Evolutionary conservation across 1,140 invertebrate species (phyloP).

Genomic region (Caenorhabditis brenneri): DNA sequence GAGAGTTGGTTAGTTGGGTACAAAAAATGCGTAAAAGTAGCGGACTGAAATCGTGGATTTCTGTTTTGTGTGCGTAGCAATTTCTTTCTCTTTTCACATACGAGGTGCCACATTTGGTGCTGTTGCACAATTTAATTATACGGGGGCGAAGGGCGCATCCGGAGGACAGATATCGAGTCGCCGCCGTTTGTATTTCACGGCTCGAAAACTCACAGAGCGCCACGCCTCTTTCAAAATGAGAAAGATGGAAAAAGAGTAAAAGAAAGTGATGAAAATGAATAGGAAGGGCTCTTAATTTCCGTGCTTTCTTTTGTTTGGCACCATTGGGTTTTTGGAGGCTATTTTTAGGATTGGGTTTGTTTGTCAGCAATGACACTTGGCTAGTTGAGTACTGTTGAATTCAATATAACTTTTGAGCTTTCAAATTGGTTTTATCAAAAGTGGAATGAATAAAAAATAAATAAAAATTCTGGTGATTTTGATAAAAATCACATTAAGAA

Average conservation of each 20-base stretch:
- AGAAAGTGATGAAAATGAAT: not conserved
- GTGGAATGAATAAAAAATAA: too few relatives aligned
- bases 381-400: too few relatives aligned
- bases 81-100: conserved; percentile 33
- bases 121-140: conserved; percentile 41
- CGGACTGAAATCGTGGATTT: conserved; percentile 23
- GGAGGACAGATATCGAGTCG: conserved; percentile 39
- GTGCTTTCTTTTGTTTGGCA: not conserved
- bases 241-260: not conserved
- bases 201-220: conserved; percentile 9
- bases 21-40: not conserved
- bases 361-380: too few relatives aligned
- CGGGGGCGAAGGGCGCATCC: conserved; percentile 37
- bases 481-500: too few relatives aligned
- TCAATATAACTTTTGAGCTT: too few relatives aligned
- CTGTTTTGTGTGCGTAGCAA: conserved; percentile 11
- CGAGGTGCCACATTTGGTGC: conserved; percentile 41
- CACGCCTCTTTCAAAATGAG: not conserved
- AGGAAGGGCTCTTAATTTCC: not conserved
- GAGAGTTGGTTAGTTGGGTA: not conserved
- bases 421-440: too few relatives aligned
- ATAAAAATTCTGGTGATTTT: too few relatives aligned
- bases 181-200: not conserved
- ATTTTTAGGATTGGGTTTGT: not conserved
- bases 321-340: not conserved